Evolutionary conservation across 1,140 invertebrate genomes (phyloP).

Genomic region (Drosophila micromelanica): DNA sequence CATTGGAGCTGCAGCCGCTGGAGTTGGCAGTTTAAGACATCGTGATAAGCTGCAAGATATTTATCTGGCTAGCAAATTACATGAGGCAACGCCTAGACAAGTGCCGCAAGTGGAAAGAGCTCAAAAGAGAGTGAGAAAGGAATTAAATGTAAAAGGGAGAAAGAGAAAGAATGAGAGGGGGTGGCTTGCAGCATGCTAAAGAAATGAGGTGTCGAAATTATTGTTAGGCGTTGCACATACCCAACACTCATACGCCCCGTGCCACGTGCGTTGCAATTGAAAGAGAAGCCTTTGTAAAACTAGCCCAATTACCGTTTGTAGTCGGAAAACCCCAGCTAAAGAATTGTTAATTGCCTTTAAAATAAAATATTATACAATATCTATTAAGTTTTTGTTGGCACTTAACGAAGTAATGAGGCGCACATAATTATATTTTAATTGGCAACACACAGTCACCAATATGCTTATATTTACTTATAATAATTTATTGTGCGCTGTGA

Average conservation of each 20-base stretch:
- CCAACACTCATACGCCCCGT: slow-evolving; percentile 62
- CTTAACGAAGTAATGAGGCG: slow-evolving; percentile 57
- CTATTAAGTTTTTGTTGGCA: background rate
- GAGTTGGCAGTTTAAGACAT: slow-evolving; percentile 71
- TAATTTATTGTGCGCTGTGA: slow-evolving; percentile 58
- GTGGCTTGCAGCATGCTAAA: slow-evolving; percentile 46
- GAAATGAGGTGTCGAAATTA: slow-evolving; percentile 77
- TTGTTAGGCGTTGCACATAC: slow-evolving; percentile 53
- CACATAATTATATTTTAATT: slow-evolving; percentile 70
- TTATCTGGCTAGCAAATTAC: slow-evolving; percentile 80
- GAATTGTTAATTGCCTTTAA: background rate
- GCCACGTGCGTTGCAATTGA: slow-evolving; percentile 48
- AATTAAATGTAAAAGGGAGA: background rate
- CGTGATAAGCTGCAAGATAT: slow-evolving; percentile 79
- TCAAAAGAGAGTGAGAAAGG: slow-evolving; percentile 14
- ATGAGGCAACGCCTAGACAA: slow-evolving; percentile 75
- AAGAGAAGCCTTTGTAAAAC: background rate
- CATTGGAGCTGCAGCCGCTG: slow-evolving; percentile 24
- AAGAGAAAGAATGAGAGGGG: slow-evolving; percentile 4
- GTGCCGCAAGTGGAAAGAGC: slow-evolving; percentile 26
- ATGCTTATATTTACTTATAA: slow-evolving; percentile 39
- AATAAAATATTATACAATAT: background rate
- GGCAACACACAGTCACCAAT: slow-evolving; percentile 46
- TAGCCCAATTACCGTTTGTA: background rate
- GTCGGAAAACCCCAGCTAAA: background rate